Evolutionary conservation across 1,140 invertebrate species (phyloP).

Genomic region (Vanessa tameamea): DNA sequence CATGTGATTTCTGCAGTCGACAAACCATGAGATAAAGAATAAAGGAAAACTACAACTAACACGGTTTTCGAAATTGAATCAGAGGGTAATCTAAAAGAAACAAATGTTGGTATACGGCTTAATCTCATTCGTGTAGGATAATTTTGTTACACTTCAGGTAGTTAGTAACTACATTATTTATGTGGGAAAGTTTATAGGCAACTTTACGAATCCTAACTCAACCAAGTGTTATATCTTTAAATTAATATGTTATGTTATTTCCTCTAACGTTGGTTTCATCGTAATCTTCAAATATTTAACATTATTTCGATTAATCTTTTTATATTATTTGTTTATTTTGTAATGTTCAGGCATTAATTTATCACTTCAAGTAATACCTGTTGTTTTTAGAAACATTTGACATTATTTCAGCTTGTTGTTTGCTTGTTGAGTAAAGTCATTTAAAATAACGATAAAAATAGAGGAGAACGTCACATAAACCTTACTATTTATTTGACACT

Average conservation of each 20-base stretch:
- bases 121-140: constrained; percentile 30
- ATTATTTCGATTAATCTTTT: background rate
- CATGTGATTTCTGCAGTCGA: background rate
- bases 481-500: too few relatives aligned
- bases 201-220: constrained; percentile 18
- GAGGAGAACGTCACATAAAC: too few relatives aligned
- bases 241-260: constrained; percentile 7
- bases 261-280: background rate
- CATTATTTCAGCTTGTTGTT: too few relatives aligned
- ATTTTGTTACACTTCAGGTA: constrained; percentile 38
- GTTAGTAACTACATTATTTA: constrained; percentile 37
- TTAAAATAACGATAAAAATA: too few relatives aligned
- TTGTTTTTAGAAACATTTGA: too few relatives aligned
- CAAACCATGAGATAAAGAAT: constrained; percentile 8
- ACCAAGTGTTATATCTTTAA: constrained; percentile 9
- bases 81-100: constrained; percentile 23
- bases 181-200: constrained; percentile 24
- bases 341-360: too few relatives aligned
- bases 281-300: background rate
- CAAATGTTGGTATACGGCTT: constrained; percentile 30
- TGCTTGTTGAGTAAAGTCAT: too few relatives aligned
- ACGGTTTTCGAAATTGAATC: constrained; percentile 27
- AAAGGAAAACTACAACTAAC: constrained; percentile 3
- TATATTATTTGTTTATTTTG: too few relatives aligned
- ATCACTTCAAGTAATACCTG: too few relatives aligned